Percentiles rank a stretch among this genome's conserved stretches.
These are phyloP conservation scores for Meliscaeva auricollis DNA, from an alignment of 2,888 invertebrate genomes.

Conservation along the genomic window DNA sequence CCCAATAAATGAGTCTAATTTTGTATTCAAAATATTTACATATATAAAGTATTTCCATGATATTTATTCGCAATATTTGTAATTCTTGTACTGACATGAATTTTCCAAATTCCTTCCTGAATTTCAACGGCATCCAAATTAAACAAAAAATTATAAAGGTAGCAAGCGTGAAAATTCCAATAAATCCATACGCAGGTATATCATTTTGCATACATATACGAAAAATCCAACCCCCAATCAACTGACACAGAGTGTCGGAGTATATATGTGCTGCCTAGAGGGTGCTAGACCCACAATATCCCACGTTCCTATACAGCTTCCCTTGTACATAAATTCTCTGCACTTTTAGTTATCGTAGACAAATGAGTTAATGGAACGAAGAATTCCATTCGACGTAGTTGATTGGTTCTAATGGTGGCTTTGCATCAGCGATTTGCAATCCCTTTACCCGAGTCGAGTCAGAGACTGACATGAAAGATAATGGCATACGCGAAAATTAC, in stretches of 20 bases:
- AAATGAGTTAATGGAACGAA: constrained; percentile 75
- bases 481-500: constrained; percentile 63
- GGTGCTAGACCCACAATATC: background rate
- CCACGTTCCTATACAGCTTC: background rate
- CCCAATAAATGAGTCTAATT: too few relatives aligned
- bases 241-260: background rate
- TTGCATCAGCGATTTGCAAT: constrained; percentile 71
- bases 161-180: too few relatives aligned
- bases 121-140: too few relatives aligned
- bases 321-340: constrained; percentile 37
- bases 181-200: too few relatives aligned
- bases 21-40: too few relatives aligned
- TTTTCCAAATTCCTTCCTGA: too few relatives aligned
- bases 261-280: background rate
- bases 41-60: too few relatives aligned
- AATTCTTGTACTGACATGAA: too few relatives aligned
- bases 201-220: too few relatives aligned
- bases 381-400: constrained; percentile 72
- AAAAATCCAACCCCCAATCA: background rate
- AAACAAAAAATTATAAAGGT: too few relatives aligned
- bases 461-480: constrained; percentile 52
- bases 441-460: constrained; percentile 35
- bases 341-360: constrained; percentile 60
- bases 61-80: too few relatives aligned
- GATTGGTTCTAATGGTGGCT: constrained; percentile 71